Conservation (phyloP, 2,113 vertebrate genomes). For the Sphaerodactylus townsendi region DNA sequence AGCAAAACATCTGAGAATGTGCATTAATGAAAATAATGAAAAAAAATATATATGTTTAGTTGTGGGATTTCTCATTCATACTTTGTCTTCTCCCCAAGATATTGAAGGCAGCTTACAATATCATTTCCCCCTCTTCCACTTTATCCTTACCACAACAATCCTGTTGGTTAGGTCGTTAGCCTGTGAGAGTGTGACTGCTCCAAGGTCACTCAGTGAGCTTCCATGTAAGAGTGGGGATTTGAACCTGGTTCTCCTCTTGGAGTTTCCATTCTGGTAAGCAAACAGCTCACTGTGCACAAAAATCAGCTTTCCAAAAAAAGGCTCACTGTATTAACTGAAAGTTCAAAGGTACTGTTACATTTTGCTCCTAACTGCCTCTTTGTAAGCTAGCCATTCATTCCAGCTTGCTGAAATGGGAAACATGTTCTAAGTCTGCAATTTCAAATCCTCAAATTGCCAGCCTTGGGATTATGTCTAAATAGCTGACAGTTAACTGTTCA, state of each 20-base stretch:
- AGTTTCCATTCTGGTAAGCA: background rate
- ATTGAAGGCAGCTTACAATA: too few relatives aligned
- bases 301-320: constrained; percentile 36
- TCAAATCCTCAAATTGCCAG: constrained; percentile 38
- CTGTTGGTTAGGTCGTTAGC: background rate
- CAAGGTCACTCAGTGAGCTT: background rate
- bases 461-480: constrained; percentile 32
- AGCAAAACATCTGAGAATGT: too few relatives aligned
- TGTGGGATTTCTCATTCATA: background rate
- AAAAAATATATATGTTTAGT: too few relatives aligned
- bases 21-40: too few relatives aligned
- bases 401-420: constrained; percentile 21
- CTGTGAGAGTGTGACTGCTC: background rate
- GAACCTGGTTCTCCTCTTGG: background rate
- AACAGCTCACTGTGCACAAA: constrained; percentile 41
- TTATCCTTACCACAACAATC: background rate
- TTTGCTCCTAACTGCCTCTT: background rate
- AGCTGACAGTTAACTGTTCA: constrained; percentile 18
- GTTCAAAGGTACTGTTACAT: constrained; percentile 35
- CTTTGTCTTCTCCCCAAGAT: background rate
- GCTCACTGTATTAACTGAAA: constrained; percentile 35
- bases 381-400: constrained; percentile 26
- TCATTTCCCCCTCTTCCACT: too few relatives aligned
- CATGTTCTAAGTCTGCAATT: constrained; percentile 35
- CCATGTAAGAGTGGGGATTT: background rate